Evolutionary conservation across 2,797 vertebrate species (phyloP), one percentile per base, ranked within the genome.

Genomic region (Acanthurus lineatus): DNA sequence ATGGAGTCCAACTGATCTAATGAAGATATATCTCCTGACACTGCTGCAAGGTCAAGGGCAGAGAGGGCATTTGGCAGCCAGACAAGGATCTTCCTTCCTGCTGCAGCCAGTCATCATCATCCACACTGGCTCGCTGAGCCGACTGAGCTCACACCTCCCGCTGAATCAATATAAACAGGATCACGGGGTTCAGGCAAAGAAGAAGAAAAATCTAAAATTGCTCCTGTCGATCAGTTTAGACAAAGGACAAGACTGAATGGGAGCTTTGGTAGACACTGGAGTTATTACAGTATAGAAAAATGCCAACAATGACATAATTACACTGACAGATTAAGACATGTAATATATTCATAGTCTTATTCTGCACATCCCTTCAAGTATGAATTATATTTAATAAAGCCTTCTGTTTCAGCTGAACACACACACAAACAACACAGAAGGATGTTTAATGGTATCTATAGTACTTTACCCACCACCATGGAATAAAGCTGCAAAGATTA

Each of bases 81-180:
- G 76, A 75, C 28, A 47, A 68, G 49, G 53, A 76, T 70, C 63
- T 74, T 72, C 65, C 65, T 54, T 67, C 65, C 51, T 79, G 57
- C 80, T 67, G 70, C 73, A 76, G 64, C 52, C 65, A 35, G 56
- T 53, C 65, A 74, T 63, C 62, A 49, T 72, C 84, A 73, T n/a
- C n/a, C n/a, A 19, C 64, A 63, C 17, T 15, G 77, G 71, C 66
- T 70, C 71, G 57, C 77, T 62, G 40, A 81, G 76, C 63, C 0
- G 4, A 32, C 67, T 14, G 40, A 76, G 77, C 79, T 81, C 69
- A 72, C 77, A 89, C 71, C 74, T 83, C 59, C 52, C 22, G 68
- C 49, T 61, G 69, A 73, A 91, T 90, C 90, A 82, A 90, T 88
- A 84, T 72, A 86, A 92, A 84, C 85, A 78, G 77, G 73, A 88